A percentile compares a stretch with the other conserved stretches of the same genome.
phyloP scores from a whole-genome alignment of 2,888 invertebrate species.

The Ryuthela nishihirai region DNA sequence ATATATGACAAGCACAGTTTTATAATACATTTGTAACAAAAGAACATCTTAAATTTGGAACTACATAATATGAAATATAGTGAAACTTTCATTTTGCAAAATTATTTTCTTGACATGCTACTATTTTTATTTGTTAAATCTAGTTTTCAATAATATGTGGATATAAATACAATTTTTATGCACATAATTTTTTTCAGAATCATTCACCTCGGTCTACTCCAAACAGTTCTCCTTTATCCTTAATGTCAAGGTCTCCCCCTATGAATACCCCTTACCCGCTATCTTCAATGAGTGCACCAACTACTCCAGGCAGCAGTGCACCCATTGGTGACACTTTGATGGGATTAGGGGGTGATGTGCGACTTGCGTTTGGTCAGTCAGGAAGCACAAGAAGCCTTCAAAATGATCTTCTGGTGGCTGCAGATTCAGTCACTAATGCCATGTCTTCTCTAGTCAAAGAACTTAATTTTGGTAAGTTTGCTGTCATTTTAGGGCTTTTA shows the following conservation, averaged over 20 bases:
- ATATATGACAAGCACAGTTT: too few relatives aligned
- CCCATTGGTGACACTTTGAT: slow-evolving; percentile 47
- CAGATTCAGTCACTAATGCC: slow-evolving; percentile 95
- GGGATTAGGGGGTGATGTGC: slow-evolving; percentile 30
- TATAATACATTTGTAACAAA: too few relatives aligned
- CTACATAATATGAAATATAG: too few relatives aligned
- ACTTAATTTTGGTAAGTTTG: slow-evolving; percentile 68
- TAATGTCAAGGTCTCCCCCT: slow-evolving; percentile 54
- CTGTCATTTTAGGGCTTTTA: neutral
- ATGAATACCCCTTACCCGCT: slow-evolving; percentile 43
- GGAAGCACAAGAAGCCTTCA: slow-evolving; percentile 23
- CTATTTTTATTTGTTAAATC: too few relatives aligned
- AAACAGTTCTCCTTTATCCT: slow-evolving; percentile 48
- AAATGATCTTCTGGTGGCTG: slow-evolving; percentile 84
- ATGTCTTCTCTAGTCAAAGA: slow-evolving; percentile 96
- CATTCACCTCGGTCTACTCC: slow-evolving; percentile 41
- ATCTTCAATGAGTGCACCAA: slow-evolving; percentile 46
- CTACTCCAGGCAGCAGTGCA: slow-evolving; percentile 46
- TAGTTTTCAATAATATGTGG: too few relatives aligned
- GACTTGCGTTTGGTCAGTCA: slow-evolving; percentile 24
- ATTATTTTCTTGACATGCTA: too few relatives aligned
- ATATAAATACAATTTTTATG: too few relatives aligned
- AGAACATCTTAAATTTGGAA: too few relatives aligned
- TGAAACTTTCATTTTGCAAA: too few relatives aligned
- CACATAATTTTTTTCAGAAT: slow-evolving; percentile 10